These are phyloP conservation scores for Drosophila mayri DNA, from an alignment of 1,140 invertebrate genomes.

Conservation along the genomic window DNA sequence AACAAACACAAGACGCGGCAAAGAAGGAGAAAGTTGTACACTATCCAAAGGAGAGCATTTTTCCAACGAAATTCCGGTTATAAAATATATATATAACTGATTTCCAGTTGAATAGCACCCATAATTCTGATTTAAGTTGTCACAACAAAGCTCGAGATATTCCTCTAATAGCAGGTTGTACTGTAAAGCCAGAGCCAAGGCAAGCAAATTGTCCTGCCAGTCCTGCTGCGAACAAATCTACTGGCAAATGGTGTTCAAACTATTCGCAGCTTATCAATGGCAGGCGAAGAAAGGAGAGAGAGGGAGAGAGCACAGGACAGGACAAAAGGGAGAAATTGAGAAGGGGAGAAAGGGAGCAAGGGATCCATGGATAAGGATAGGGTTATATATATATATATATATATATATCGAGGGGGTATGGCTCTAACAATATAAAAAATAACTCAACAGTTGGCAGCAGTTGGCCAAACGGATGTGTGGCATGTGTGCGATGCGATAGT, in stretches of 20 bases:
- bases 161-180: background rate
- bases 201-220: conserved; percentile 29
- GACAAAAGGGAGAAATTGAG: background rate
- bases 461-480: conserved; percentile 47
- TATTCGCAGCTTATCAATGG: conserved; percentile 73
- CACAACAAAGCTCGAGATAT: no score
- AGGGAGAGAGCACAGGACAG: background rate
- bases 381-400: background rate
- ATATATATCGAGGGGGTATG: background rate
- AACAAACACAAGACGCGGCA: conserved; percentile 6
- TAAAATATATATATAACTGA: background rate
- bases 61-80: background rate
- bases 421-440: conserved; percentile 63
- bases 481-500: conserved; percentile 52
- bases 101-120: background rate
- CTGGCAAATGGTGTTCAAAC: conserved; percentile 54
- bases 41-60: background rate
- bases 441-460: conserved; percentile 71
- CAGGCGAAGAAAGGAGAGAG: conserved; percentile 14
- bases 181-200: conserved; percentile 11
- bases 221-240: conserved; percentile 51
- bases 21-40: conserved; percentile 9
- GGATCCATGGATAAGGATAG: background rate
- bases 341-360: background rate
- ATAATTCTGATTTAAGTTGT: background rate